Evolutionary conservation across 2,797 vertebrate species (phyloP).

Genomic region (Gouania willdenowi): DNA sequence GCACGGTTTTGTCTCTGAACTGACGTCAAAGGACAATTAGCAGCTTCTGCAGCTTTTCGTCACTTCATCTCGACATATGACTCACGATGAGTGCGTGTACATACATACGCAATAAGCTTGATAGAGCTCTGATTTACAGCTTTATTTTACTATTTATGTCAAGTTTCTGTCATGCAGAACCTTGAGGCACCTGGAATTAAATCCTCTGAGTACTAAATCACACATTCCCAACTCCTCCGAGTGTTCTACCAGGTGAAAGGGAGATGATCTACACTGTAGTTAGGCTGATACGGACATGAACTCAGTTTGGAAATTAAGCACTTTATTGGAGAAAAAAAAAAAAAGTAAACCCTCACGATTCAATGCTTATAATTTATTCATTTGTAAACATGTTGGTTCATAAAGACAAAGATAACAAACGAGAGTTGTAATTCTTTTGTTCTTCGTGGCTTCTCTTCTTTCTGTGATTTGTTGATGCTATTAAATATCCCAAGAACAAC

Average conservation of each 20-base stretch:
- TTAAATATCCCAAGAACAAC: slow-evolving; percentile 20
- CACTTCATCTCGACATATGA: neutral
- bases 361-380: slow-evolving; percentile 16
- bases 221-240: slow-evolving; percentile 21
- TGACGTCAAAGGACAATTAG: too few relatives aligned
- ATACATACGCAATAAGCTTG: slow-evolving; percentile 46
- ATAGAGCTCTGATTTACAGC: slow-evolving; percentile 37
- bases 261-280: slow-evolving; percentile 14
- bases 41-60: too few relatives aligned
- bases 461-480: slow-evolving; percentile 9
- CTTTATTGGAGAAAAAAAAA: slow-evolving; percentile 28
- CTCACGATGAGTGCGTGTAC: slow-evolving; percentile 24
- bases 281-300: slow-evolving; percentile 17
- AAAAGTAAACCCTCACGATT: slow-evolving; percentile 20
- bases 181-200: slow-evolving; percentile 28
- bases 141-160: slow-evolving; percentile 34
- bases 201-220: slow-evolving; percentile 60
- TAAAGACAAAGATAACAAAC: slow-evolving; percentile 9
- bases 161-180: slow-evolving; percentile 47
- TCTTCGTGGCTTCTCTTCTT: neutral
- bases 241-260: slow-evolving; percentile 18
- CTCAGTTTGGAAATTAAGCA: slow-evolving; percentile 19
- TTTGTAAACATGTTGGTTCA: slow-evolving; percentile 13
- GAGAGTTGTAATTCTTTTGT: neutral
- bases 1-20: too few relatives aligned